Evolutionary conservation across 2,113 vertebrate genomes (phyloP), one percentile per base, ranked within the genome.

Genomic region (Maccullochella peelii): DNA sequence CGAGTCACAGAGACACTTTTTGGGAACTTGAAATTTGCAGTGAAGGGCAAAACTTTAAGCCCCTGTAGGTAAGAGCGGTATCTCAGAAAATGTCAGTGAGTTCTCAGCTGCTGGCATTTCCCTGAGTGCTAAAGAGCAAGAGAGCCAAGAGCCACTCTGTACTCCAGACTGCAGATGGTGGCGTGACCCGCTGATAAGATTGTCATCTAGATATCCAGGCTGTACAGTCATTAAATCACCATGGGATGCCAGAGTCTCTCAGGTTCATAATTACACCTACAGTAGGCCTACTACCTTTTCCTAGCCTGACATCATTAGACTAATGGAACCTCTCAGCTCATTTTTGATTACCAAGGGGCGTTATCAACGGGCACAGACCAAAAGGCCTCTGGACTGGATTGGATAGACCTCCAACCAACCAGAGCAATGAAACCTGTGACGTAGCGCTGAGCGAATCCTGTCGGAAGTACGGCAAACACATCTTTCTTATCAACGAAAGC

Each of bases 21-120:
- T 21, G 72, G 75, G 78, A 88, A 83, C 68, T 49, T 62, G 66
- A 62, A 77, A 49, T 75, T 25, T n/a, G 73, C 70, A 63, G 61
- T 58, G 40, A 68, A 73, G 86, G 79, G 80, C 85, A 71, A 47
- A 63, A 12, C 40, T 73, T 42, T 9, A n/a, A 58, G 57, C 61
- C 57, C 61, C 81, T 11, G 77, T 30, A 80, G 86, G 74, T 84
- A 62, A 73, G 55, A 82, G 59, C 40, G 11, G 4, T 16, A 61
- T 76, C 67, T 67, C 55, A 38, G 88, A 52, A 86, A 92, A 93
- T 90, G 88, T 88, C 91, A 92, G 36, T 0, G 77, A 38, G 73
- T 67, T 55, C 76, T 71, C 57, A 33, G 62, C 65, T 47, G 77
- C 54, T 74, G 83, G 82, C 77, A 55, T 91, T 80, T 68, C 66